Percentiles rank a stretch among this genome's conserved stretches.
Conservation (phyloP, 92 coral and sea anemone species). For the Umimayanthus kanabou region DNA sequence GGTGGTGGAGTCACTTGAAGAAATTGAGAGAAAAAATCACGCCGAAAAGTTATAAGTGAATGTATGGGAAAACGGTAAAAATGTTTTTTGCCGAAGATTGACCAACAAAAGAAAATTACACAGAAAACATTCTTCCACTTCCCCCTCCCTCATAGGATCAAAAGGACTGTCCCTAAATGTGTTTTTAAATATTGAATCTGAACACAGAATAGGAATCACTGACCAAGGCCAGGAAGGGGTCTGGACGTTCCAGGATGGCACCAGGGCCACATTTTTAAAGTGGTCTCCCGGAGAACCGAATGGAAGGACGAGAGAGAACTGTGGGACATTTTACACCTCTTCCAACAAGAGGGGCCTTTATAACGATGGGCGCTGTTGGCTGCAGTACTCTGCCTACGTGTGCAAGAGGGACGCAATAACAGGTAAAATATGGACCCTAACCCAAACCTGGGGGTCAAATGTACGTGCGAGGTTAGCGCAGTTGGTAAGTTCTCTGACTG, state of each 20-base stretch:
- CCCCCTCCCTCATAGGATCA: too few species aligned
- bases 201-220: conserved; percentile 25
- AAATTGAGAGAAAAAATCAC: too few species aligned
- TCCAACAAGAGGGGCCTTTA: background rate
- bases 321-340: background rate
- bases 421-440: background rate
- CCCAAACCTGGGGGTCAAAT: too few species aligned
- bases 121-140: too few species aligned
- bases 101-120: too few species aligned
- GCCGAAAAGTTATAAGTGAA: too few species aligned
- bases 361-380: conserved; percentile 5
- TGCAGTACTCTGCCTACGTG: background rate
- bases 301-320: conserved; percentile 4
- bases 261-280: background rate
- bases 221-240: conserved; percentile 23
- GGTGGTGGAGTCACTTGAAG: too few species aligned
- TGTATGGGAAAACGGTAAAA: too few species aligned
- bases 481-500: too few species aligned
- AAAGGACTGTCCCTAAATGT: background rate
- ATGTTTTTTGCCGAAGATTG: too few species aligned
- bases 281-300: conserved; percentile 22
- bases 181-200: background rate
- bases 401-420: conserved; percentile 17
- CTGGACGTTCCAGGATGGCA: conserved; percentile 36
- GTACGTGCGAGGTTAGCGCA: too few species aligned